A percentile compares a stretch with the other conserved stretches of the same genome.
Conservation (phyloP, 2,888 invertebrate species). For the Drosophila pseudotakahashii region DNA sequence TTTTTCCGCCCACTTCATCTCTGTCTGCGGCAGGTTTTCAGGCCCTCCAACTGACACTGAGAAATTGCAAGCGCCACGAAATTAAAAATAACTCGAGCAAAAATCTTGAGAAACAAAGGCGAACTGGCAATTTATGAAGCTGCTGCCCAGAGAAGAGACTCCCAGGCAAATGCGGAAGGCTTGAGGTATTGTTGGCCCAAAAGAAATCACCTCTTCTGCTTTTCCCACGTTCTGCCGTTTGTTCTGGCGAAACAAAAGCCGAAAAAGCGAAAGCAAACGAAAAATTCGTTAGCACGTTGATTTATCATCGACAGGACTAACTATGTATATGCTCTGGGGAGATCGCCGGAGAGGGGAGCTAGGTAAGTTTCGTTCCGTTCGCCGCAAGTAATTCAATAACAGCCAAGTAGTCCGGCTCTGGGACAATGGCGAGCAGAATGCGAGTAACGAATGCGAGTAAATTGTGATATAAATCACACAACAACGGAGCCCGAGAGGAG, state of each 20-base stretch:
- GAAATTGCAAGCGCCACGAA: conserved; percentile 75
- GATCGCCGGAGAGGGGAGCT: conserved; percentile 16
- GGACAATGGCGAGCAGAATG: conserved; percentile 21
- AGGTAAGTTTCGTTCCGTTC: conserved; percentile 33
- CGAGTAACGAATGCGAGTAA: conserved; percentile 66
- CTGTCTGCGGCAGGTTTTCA: conserved; percentile 59
- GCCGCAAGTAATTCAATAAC: conserved; percentile 71
- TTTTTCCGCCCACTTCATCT: conserved; percentile 26
- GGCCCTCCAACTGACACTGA: conserved; percentile 67
- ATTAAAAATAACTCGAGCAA: conserved; percentile 79
- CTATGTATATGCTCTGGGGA: no score
- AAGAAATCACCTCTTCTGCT: conserved; percentile 17
- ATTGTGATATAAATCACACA: conserved; percentile 76
- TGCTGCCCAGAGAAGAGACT: conserved; percentile 2
- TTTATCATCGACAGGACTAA: conserved; percentile 66
- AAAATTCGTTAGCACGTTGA: conserved; percentile 68
- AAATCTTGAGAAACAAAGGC: conserved; percentile 70
- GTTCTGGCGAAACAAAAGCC: conserved; percentile 30
- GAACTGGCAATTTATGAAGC: conserved; percentile 73
- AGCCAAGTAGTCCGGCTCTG: conserved; percentile 29
- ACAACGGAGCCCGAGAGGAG: conserved; percentile 1
- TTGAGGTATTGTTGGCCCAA: conserved; percentile 60
- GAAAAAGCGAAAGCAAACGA: conserved; percentile 47
- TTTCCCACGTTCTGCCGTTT: not conserved
- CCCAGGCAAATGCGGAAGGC: conserved; percentile 52